Evolutionary conservation across 2,113 vertebrate genomes (phyloP).

Genomic region (Carollia perspicillata): DNA sequence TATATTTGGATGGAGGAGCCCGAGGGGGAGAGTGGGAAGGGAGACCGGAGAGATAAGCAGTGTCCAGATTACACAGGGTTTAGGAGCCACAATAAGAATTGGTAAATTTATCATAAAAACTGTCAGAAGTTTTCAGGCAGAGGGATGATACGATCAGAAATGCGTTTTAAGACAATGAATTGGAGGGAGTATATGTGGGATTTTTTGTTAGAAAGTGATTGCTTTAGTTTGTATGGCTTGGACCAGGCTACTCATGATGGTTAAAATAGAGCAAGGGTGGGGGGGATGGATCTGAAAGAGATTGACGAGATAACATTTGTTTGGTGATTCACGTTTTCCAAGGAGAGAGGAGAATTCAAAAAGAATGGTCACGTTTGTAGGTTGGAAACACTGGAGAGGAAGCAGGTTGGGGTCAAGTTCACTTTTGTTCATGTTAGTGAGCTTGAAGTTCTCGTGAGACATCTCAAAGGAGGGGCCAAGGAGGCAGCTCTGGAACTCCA

Average conservation of each 20-base stretch:
- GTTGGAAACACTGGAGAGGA: background rate
- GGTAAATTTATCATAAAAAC: slow-evolving; percentile 28
- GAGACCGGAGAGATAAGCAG: background rate
- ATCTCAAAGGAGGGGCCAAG: background rate
- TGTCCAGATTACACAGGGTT: background rate
- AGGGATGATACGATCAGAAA: background rate
- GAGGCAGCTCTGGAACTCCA: background rate
- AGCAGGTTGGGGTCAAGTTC: background rate
- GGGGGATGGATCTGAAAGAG: background rate
- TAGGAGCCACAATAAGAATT: background rate
- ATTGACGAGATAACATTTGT: background rate
- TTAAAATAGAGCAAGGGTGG: background rate
- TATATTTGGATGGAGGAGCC: background rate
- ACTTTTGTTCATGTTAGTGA: background rate
- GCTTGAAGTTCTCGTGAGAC: background rate
- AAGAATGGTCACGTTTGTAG: background rate
- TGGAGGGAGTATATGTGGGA: background rate
- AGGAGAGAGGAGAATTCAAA: background rate
- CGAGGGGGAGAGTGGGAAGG: background rate
- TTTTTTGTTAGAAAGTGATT: background rate
- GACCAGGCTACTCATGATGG: background rate
- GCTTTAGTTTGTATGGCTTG: background rate
- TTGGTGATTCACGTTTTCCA: background rate
- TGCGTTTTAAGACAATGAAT: background rate
- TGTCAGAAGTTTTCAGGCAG: slow-evolving; percentile 3